A percentile compares a stretch with the other conserved stretches of the same genome.
Evolutionary conservation across 2,888 invertebrate species (phyloP).

Genomic region (Proisotoma minuta): DNA sequence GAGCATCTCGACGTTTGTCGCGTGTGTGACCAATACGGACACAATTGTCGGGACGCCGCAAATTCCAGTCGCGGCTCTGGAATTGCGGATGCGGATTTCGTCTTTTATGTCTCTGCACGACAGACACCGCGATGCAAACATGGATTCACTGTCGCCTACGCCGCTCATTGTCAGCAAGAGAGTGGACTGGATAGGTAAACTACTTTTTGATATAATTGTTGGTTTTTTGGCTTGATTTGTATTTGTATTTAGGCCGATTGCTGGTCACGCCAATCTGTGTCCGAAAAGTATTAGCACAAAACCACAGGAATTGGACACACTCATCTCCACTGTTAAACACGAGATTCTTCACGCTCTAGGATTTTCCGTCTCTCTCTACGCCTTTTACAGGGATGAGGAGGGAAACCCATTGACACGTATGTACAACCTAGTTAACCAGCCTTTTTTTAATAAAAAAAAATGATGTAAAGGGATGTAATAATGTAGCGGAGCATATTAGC

Average conservation of each 20-base stretch:
- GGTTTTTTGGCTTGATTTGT: slow-evolving; percentile 13
- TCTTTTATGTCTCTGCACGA: slow-evolving; percentile 92
- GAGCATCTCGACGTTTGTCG: slow-evolving; percentile 91
- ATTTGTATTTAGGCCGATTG: slow-evolving; percentile 72
- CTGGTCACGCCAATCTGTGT: slow-evolving; percentile 97
- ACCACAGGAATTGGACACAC: slow-evolving; percentile 80
- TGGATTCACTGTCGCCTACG: slow-evolving; percentile 45
- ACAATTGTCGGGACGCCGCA: slow-evolving; percentile 59
- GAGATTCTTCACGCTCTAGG: slow-evolving; percentile 97
- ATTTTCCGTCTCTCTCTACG: slow-evolving; percentile 93
- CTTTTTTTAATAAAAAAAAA: too few species aligned
- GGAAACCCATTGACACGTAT: slow-evolving; percentile 76
- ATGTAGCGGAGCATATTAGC: too few species aligned
- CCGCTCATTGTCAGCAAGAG: slow-evolving; percentile 95
- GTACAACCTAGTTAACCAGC: too few species aligned
- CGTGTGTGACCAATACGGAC: slow-evolving; percentile 79
- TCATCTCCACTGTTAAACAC: slow-evolving; percentile 94
- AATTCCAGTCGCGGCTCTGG: slow-evolving; percentile 59
- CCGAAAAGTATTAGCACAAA: slow-evolving; percentile 89
- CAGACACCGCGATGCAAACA: slow-evolving; percentile 82
- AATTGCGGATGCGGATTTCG: slow-evolving; percentile 81
- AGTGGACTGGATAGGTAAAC: slow-evolving; percentile 74
- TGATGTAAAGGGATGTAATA: too few species aligned
- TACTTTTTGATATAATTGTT: neutral
- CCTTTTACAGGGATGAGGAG: slow-evolving; percentile 87